Evolutionary conservation across 1,140 invertebrate species (phyloP), one percentile per base, ranked within the genome.

Genomic region (Homalodisca vitripennis): DNA sequence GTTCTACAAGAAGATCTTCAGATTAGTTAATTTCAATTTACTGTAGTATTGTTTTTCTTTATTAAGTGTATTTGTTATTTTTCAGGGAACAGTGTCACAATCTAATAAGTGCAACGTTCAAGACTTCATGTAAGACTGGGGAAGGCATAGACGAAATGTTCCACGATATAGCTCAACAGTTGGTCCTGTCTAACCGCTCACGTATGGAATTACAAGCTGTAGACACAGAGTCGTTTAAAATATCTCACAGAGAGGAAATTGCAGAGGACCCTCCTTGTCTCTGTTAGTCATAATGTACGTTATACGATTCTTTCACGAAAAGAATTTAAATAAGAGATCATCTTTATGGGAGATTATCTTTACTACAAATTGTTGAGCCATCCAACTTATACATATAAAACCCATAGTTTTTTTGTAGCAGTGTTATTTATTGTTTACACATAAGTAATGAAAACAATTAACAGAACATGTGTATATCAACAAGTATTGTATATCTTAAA

Each of bases 131-230:
- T 76, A 96, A 94, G 82, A 92, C 88, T 68, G 91, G 92, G 1
- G 87, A 88, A 77, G 93, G 94, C 1, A 84, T 97, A 10, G 88
- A 93, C 71, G 92, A 95, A 79, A 96, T 96, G 94, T 96, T 96
- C 78, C 82, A 84, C 65, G 92, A 95, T 73, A 94, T 97, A 77
- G 92, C 92, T 1, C 83, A 85, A 64, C 90, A 92, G 72, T 78
- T 94, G 62, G 86, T 91, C 0, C 86, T 90, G 69, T 86, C 88
- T 17, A 93, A 92, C 77, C 82, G 90, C 70, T 92, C 91, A n/a
- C 85, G 88, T 73, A 86, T 92, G 79, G 91, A 92, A 73, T 79
- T 93, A n/a, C 89, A 92, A 76, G 87, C 87, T 24, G 84, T 92
- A 76, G 89, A 92, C 72, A 84, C 87, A 69, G 87, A 91, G 74